Evolutionary conservation across 2,113 vertebrate genomes (phyloP).

Genomic region (Indicator indicator): DNA sequence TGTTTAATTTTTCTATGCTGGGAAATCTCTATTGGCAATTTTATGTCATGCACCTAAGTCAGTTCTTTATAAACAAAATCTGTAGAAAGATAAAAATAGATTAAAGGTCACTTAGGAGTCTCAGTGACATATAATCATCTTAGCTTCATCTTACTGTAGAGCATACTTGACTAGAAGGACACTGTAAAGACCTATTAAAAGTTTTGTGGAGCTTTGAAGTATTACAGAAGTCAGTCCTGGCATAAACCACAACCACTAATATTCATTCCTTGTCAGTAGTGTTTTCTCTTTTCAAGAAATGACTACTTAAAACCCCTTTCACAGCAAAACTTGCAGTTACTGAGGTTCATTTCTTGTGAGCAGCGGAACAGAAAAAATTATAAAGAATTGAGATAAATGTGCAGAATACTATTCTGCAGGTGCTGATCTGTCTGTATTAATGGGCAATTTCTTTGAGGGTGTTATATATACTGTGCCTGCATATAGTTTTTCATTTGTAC

Average conservation of each 20-base stretch:
- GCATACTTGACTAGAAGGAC: background rate
- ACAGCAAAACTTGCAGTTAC: background rate
- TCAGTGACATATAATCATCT: background rate
- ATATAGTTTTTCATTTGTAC: constrained; percentile 15
- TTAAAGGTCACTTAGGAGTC: background rate
- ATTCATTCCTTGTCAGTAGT: background rate
- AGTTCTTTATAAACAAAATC: background rate
- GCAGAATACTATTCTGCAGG: background rate
- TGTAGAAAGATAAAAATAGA: constrained; percentile 13
- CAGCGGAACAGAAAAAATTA: background rate
- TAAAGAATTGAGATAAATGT: background rate
- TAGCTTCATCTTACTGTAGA: background rate
- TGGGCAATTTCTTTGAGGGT: background rate
- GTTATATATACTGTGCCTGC: background rate
- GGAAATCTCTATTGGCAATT: background rate
- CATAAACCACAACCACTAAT: background rate
- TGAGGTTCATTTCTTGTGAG: background rate
- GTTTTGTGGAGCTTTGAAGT: constrained; percentile 4
- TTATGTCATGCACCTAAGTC: background rate
- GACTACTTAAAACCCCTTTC: background rate
- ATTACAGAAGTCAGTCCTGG: background rate
- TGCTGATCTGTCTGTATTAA: constrained; percentile 24
- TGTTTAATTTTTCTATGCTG: background rate
- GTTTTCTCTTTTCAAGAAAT: background rate
- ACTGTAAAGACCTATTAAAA: background rate